Base-by-base conservation (phyloP, 1,140 invertebrate genomes). In the Acromyrmex charruanus region DNA sequence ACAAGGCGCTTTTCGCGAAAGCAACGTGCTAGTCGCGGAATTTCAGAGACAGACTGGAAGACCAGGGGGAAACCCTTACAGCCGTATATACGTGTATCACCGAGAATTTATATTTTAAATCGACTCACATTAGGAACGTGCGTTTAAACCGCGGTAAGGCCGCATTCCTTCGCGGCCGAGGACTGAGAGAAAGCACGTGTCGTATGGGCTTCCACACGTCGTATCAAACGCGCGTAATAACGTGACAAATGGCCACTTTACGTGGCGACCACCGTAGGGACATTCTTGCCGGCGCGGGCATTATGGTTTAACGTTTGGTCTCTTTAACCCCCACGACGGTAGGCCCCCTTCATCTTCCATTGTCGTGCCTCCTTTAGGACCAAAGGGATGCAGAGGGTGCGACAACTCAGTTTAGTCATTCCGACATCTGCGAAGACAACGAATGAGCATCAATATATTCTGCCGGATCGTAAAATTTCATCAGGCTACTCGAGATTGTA, bases 31-130 rank as follows among this genome's bases (percentile, higher is more conserved):
- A 80, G 28, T 51, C 61, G 65, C 35, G 89, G 88, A 89, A 89
- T 92, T 87, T 85, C 87, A 91, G 87, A 91, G 90, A 87, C 87
- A 81, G 68, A 75, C 84, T 51, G 28, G 28, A 85, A 72, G 86
- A 39, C 25, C 25, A 51, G 61, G 51, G 61, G 61, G n/a, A 59
- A 14, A 51, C 51, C 66, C 53, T 80, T 69, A 86, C 55, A 28
- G 31, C n/a, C 53, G 59, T 49, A 88, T 89, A 92, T 93, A 94
- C 91, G 91, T 91, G 91, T 93, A 94, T 94, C 91, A 92, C 87
- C 82, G 90, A 90, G 92, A 94, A 94, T 94, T 94, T 94, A 93
- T 94, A 94, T 94, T 94, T 94, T 94, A 94, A 94, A 94, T 94
- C 93, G 94, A 93, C 91, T 92, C 89, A 86, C 92, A 93, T 94